phyloP scores from a whole-genome alignment of 2,888 invertebrate genomes.

The Apodemia hepburni region DNA sequence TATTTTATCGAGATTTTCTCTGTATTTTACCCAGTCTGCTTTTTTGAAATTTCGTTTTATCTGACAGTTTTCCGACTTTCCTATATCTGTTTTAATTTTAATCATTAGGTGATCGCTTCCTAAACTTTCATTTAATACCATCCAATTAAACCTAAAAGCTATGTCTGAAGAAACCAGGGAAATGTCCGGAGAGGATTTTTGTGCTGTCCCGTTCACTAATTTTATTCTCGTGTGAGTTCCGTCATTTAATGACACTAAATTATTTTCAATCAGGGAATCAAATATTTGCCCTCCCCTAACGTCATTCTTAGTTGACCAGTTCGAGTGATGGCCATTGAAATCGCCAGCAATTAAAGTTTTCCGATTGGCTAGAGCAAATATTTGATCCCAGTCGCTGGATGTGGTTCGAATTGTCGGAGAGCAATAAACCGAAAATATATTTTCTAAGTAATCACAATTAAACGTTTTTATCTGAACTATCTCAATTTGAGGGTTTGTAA shows the following conservation, averaged over 20 bases:
- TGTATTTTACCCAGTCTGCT: too few relatives aligned
- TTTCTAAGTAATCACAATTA: slow-evolving; percentile 25
- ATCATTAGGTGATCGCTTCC: too few relatives aligned
- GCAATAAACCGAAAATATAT: slow-evolving; percentile 26
- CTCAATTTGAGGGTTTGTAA: too few relatives aligned
- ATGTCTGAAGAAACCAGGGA: neutral
- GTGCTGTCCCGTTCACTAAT: neutral
- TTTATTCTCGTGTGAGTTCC: neutral
- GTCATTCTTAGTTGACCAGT: slow-evolving; percentile 10
- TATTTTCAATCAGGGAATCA: slow-evolving; percentile 1
- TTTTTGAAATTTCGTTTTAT: too few relatives aligned
- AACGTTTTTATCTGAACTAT: slow-evolving; percentile 18
- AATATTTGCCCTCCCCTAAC: slow-evolving; percentile 6
- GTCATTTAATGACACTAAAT: neutral
- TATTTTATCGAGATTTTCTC: too few relatives aligned
- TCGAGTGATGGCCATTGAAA: slow-evolving; percentile 11
- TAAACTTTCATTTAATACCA: too few relatives aligned
- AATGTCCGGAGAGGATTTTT: neutral
- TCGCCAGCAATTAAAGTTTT: slow-evolving; percentile 8
- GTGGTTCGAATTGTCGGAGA: slow-evolving; percentile 17
- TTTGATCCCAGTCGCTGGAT: slow-evolving; percentile 24
- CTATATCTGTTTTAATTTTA: too few relatives aligned
- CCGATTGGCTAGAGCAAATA: slow-evolving; percentile 16
- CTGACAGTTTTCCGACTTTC: too few relatives aligned
- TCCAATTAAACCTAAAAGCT: neutral